Evolutionary conservation across 2,888 invertebrate genomes (phyloP), one percentile per base, ranked within the genome.

Genomic region (Augiades crinisus): DNA sequence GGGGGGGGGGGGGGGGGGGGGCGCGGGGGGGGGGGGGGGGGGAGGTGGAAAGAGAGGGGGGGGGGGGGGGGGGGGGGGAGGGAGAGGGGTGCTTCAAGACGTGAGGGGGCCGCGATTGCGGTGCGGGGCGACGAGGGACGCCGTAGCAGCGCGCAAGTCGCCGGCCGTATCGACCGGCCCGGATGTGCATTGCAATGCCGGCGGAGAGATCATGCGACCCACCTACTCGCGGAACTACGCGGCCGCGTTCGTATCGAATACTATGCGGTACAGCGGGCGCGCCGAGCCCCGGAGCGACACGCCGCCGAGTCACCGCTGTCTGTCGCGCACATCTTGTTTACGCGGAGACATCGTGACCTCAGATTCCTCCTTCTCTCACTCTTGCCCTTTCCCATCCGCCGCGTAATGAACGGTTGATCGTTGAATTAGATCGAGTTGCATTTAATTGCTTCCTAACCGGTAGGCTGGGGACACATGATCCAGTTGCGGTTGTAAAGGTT

Each of bases 91-190:
- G 54, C 38, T 58, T 50, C 38, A 61, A 63, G 65, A 63, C 72
- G 77, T 61, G 74, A 65, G 74, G 64, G 68, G 70, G 62, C 56
- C 56, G 58, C 58, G 62, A 61, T 62, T 53, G 65, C 56, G 69
- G 68, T 33, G 79, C 67, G 75, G 76, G 73, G 73, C 38, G 67
- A 56, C 59, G 73, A 65, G 76, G 75, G 73, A 67, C 47, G 47
- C 70, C 72, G 63, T 75, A 75, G 73, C 63, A 81, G 67, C 78
- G 87, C 87, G 87, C 87, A 88, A 85, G 81, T 87, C 87, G 81
- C 68, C 72, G 71, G 64, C 70, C 68, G 80, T 88, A 88, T 87
- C 88, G 88, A 88, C 87, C 87, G 84, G 75, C 78, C 83, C 86
- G 86, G 86, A 84, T 86, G 78, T 86, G 85, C 85, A 84, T 78